phyloP scores from a whole-genome alignment of 1,140 invertebrate species.

The Hermetia illucens region DNA sequence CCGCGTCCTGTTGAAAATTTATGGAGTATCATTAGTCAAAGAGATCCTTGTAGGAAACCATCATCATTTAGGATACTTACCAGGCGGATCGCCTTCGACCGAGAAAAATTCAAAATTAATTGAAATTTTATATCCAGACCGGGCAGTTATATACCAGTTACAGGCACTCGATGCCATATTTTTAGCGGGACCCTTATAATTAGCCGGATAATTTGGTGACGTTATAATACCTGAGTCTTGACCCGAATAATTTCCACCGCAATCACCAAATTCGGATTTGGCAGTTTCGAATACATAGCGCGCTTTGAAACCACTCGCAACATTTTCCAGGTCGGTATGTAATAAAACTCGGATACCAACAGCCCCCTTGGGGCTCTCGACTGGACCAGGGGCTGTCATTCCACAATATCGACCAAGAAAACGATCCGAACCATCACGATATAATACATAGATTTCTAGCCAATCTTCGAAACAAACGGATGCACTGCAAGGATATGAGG shows the following conservation, averaged over 20 bases:
- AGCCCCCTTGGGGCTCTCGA: slow-evolving; percentile 75
- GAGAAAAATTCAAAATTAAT: slow-evolving; percentile 78
- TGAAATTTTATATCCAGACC: slow-evolving; percentile 64
- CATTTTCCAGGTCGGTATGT: slow-evolving; percentile 66
- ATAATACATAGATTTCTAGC: slow-evolving; percentile 83
- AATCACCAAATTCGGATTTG: slow-evolving; percentile 80
- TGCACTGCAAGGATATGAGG: slow-evolving; percentile 30
- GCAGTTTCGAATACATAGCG: slow-evolving; percentile 75
- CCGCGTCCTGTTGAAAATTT: slow-evolving; percentile 49
- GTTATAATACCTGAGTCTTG: slow-evolving; percentile 70
- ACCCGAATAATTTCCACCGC: slow-evolving; percentile 78
- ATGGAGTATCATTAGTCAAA: background rate
- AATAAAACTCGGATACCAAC: slow-evolving; percentile 68
- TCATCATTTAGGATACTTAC: slow-evolving; percentile 47
- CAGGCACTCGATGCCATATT: slow-evolving; percentile 68
- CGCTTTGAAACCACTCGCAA: slow-evolving; percentile 82
- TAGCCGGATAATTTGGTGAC: slow-evolving; percentile 75
- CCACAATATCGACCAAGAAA: slow-evolving; percentile 78
- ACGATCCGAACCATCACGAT: slow-evolving; percentile 60
- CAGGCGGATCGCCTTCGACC: slow-evolving; percentile 73
- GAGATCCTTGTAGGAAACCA: background rate
- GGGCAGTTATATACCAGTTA: slow-evolving; percentile 82
- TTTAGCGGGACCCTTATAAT: slow-evolving; percentile 63
- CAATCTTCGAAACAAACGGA: slow-evolving; percentile 79
- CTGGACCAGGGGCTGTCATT: slow-evolving; percentile 69